Evolutionary conservation across 2,888 invertebrate genomes (phyloP), one percentile per base, ranked within the genome.

Genomic region (Stenoptilia bipunctidactyla): DNA sequence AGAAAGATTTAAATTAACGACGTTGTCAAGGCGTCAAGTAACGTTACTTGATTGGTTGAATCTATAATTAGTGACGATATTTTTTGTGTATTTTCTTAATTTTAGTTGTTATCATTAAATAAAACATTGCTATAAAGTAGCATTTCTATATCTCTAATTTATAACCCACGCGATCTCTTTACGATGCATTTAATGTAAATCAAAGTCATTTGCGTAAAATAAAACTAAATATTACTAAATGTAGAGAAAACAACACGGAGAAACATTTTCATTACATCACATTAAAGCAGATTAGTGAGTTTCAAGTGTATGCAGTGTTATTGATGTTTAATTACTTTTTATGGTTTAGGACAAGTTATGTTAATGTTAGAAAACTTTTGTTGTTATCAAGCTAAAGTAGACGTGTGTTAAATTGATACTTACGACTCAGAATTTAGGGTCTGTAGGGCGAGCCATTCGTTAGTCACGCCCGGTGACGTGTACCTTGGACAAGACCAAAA

Each of bases 401-500:
- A 52, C 55, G 61, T 63, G 63, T 61, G 63, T 66, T 68, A 64
- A 8, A 30, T 61, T 74, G 76, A 82, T 83, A 83, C 83, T 83
- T 83, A 83, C 83, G 82, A 76, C 77, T 83, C 79, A 59, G 82
- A 73, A 82, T 80, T 82, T 66, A 83, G 79, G 80, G 79, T 80
- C 79, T 83, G 83, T 73, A 83, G 83, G 74, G 82, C 83, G 80
- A 83, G 80, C 83, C 83, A 83, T 82, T 83, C 82, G 79, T 83
- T 82, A 72, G 77, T 79, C 77, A 80, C 77, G 80, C 79, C 79
- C 70, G 82, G 61, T 82, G 83, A 82, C 82, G 79, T 80, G 82
- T 83, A 82, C 83, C 83, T 83, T 83, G 82, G 83, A 83, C 83
- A 83, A 82, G 72, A 83, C 80, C 82, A 82, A 83, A 83, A 80